Percentiles rank a stretch among this genome's conserved stretches.
Conservation (phyloP, 2,113 vertebrate species). For the Azemiops feae region DNA sequence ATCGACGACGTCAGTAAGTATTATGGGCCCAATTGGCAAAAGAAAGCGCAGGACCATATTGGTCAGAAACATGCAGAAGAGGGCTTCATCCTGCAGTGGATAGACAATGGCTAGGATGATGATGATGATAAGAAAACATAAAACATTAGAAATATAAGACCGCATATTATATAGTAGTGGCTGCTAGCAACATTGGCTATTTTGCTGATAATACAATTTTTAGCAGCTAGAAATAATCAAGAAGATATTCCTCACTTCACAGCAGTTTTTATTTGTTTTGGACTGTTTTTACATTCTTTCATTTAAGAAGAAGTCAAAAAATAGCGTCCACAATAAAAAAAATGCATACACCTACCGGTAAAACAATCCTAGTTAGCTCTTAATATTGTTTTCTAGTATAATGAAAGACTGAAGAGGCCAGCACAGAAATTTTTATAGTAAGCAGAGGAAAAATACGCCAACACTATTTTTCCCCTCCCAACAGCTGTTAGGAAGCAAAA, state of each 20-base stretch:
- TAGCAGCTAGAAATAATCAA: constrained; percentile 5
- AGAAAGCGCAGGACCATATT: background rate
- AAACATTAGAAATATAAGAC: background rate
- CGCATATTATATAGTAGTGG: background rate
- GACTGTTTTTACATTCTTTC: background rate
- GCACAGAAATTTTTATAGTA: background rate
- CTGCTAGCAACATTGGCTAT: rapidly evolving
- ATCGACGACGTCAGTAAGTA: too few species aligned
- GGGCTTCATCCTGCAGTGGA: background rate
- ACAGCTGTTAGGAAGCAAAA: background rate
- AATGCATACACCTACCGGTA: background rate
- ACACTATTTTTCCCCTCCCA: too few species aligned
- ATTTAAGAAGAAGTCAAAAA: background rate
- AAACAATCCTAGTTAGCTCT: background rate
- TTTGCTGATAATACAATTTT: background rate
- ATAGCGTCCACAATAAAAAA: background rate
- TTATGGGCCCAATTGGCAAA: too few species aligned
- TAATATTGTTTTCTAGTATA: background rate
- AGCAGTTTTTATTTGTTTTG: background rate
- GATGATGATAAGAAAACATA: background rate
- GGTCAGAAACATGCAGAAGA: background rate
- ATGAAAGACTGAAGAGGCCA: background rate
- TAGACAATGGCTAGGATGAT: background rate
- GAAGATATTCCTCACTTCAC: background rate
- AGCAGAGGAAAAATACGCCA: background rate